Conservation (phyloP, 2,113 vertebrate genomes). For the Erinaceus europaeus region DNA sequence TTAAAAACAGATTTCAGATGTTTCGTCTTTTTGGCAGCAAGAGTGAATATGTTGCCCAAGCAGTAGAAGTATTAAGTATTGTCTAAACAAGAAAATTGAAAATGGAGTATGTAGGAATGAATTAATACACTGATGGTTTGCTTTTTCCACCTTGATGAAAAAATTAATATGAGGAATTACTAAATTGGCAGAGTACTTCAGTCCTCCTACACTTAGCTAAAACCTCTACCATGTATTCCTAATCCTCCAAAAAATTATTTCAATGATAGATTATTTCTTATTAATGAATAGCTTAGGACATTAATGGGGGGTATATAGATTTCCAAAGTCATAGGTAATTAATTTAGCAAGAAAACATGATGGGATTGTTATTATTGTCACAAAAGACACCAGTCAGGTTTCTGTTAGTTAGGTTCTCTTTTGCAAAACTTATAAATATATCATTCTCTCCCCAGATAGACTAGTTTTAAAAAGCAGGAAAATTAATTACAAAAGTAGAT, state of each 20-base stretch:
- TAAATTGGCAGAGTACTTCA: not conserved
- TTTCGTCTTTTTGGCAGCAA: conserved; percentile 73
- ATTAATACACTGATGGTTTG: not conserved
- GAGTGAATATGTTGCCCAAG: conserved; percentile 47
- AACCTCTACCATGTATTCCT: not conserved
- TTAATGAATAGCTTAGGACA: not conserved
- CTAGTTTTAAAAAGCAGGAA: not conserved
- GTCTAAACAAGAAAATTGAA: conserved; percentile 42
- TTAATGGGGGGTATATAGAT: not conserved
- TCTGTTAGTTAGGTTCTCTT: not conserved
- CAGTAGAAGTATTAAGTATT: conserved; percentile 47
- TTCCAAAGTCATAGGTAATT: not conserved
- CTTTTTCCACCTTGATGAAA: not conserved
- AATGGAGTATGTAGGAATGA: not conserved
- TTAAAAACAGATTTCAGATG: conserved; percentile 75
- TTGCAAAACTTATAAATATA: not conserved
- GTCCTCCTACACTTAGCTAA: too few relatives aligned
- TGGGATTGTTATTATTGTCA: not conserved
- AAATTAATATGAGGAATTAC: not conserved
- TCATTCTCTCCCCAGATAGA: not conserved
- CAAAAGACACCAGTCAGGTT: not conserved
- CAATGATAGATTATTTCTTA: not conserved
- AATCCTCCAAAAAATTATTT: not conserved
- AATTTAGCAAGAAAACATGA: not conserved
- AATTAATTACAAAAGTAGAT: not conserved